phyloP scores from a whole-genome alignment of 2,888 invertebrate species.

The Tetropium fuscum region DNA sequence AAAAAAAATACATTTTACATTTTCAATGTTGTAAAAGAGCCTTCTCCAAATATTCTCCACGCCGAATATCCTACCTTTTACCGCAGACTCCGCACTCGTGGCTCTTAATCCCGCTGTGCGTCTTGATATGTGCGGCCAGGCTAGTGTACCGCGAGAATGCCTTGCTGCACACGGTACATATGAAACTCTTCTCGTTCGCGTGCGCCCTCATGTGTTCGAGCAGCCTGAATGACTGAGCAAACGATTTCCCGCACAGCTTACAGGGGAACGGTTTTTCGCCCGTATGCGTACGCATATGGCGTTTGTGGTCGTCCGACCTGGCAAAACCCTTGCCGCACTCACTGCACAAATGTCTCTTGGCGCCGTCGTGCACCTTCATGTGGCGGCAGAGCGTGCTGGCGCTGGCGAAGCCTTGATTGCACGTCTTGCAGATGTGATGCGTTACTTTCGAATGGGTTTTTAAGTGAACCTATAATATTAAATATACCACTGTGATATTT shows the following conservation, averaged over 20 bases:
- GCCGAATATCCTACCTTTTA: constrained; percentile 61
- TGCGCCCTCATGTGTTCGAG: constrained; percentile 64
- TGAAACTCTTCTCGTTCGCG: constrained; percentile 61
- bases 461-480: constrained; percentile 32
- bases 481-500: not conserved
- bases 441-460: constrained; percentile 54
- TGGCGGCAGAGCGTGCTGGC: constrained; percentile 65
- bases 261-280: constrained; percentile 65
- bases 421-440: constrained; percentile 60
- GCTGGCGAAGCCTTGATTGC: constrained; percentile 64
- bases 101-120: constrained; percentile 62
- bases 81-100: constrained; percentile 63
- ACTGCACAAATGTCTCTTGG: constrained; percentile 61
- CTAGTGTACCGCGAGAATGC: constrained; percentile 63
- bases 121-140: constrained; percentile 62
- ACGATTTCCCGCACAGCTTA: constrained; percentile 62
- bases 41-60: no score
- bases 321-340: constrained; percentile 64
- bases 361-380: constrained; percentile 58
- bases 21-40: no score
- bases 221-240: constrained; percentile 56
- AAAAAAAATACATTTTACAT: no score
- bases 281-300: constrained; percentile 63
- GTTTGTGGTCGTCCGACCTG: constrained; percentile 62
- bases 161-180: constrained; percentile 63